Conservation (phyloP, 2,113 vertebrate genomes). For the Vulpes vulpes region DNA sequence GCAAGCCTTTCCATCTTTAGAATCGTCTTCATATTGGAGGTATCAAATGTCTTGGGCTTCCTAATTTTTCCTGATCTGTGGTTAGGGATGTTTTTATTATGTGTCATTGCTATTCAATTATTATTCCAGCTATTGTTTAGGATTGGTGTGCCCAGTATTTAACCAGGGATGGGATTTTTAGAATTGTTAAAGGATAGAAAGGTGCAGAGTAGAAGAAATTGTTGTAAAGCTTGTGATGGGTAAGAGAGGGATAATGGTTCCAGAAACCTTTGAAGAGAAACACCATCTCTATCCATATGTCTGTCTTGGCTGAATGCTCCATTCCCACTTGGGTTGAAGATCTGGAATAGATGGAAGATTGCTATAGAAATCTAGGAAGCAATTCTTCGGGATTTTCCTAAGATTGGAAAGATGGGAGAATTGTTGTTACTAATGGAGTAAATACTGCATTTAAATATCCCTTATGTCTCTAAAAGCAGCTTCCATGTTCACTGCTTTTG, state of each 20-base stretch:
- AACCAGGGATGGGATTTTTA: background rate
- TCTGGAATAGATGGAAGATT: background rate
- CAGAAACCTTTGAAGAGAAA: background rate
- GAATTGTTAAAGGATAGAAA: background rate
- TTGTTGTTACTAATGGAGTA: background rate
- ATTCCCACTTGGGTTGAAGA: background rate
- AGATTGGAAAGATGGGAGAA: background rate
- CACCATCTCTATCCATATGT: background rate
- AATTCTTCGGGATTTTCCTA: background rate
- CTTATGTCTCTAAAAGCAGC: background rate
- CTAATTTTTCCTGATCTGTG: background rate
- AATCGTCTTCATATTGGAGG: background rate
- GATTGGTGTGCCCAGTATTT: background rate
- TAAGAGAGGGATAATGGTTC: background rate
- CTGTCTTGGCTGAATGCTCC: background rate
- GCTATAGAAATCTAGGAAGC: background rate
- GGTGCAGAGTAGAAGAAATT: background rate
- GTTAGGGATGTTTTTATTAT: background rate
- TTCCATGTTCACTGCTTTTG: constrained; percentile 18
- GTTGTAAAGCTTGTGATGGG: background rate
- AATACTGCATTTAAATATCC: background rate
- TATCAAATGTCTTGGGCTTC: background rate
- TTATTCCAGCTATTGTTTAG: background rate
- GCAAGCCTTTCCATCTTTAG: background rate
- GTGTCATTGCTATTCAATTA: background rate